Conservation (phyloP, 2,888 invertebrate species). For the Hydrotaea cyrtoneurina region DNA sequence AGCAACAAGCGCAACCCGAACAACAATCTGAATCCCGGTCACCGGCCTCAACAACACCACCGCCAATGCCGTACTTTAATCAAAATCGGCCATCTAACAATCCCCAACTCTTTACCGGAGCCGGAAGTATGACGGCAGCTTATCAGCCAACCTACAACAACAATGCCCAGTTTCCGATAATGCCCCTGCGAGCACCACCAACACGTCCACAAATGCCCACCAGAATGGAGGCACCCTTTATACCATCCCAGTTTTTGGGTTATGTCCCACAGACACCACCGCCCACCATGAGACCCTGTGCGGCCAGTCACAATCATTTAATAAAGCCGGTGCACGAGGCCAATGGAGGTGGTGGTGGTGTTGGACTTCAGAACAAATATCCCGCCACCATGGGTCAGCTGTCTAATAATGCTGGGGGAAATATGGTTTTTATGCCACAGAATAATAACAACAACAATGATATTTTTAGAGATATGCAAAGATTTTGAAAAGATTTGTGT, state of each 20-base stretch:
- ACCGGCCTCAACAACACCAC: background rate
- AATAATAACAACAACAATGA: conserved; percentile 43
- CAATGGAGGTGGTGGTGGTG: background rate
- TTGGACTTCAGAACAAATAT: too few relatives aligned
- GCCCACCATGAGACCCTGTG: background rate
- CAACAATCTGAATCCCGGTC: background rate
- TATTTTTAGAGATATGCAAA: conserved; percentile 30
- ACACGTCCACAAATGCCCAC: conserved; percentile 1
- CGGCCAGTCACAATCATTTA: background rate
- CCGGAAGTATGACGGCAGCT: background rate
- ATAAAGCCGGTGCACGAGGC: conserved; percentile 36
- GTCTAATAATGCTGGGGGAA: background rate
- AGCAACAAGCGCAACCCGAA: conserved; percentile 19
- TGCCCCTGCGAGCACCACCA: background rate
- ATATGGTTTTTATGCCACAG: conserved; percentile 37
- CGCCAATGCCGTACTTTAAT: background rate
- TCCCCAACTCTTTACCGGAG: background rate
- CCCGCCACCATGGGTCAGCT: background rate
- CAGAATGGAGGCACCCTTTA: conserved; percentile 62
- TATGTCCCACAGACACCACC: conserved; percentile 1
- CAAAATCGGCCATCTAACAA: background rate
- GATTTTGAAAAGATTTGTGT: background rate
- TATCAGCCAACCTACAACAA: conserved; percentile 17
- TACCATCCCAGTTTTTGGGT: conserved; percentile 61
- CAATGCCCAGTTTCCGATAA: background rate